A percentile compares a stretch with the other conserved stretches of the same genome.
These are phyloP conservation scores for Phrynosoma platyrhinos DNA, from an alignment of 2,113 vertebrate species.

Conservation along the genomic window DNA sequence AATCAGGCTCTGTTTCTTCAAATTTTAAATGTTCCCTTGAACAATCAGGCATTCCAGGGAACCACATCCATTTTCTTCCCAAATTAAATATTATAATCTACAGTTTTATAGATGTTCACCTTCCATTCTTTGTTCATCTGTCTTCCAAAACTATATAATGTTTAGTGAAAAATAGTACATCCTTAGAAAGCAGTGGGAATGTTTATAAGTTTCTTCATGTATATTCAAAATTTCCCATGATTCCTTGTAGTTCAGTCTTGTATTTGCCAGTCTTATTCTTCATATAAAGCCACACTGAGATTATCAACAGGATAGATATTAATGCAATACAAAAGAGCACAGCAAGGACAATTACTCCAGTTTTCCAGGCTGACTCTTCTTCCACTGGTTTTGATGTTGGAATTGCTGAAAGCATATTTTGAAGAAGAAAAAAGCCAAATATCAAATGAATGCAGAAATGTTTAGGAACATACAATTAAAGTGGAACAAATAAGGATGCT, in stretches of 20 bases:
- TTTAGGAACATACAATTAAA: conserved; percentile 14
- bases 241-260: conserved; percentile 45
- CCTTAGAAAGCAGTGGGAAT: background rate
- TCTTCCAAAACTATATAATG: background rate
- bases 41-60: background rate
- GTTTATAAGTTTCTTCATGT: conserved; percentile 19
- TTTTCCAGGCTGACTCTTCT: conserved; percentile 50
- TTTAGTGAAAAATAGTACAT: background rate
- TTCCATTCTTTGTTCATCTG: background rate
- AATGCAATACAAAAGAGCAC: conserved; percentile 64
- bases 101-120: background rate
- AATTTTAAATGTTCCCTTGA: background rate
- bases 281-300: conserved; percentile 7
- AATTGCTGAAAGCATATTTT: conserved; percentile 56
- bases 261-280: conserved; percentile 55
- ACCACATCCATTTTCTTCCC: background rate
- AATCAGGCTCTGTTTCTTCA: background rate
- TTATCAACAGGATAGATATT: conserved; percentile 43
- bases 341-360: conserved; percentile 71
- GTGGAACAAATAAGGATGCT: background rate
- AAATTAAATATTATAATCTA: background rate
- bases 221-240: conserved; percentile 46
- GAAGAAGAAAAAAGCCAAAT: conserved; percentile 42
- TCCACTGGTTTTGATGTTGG: conserved; percentile 19
- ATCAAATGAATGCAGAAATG: conserved; percentile 27